Evolutionary conservation across 2,888 invertebrate genomes (phyloP).

Genomic region (Phlogophora meticulosa): DNA sequence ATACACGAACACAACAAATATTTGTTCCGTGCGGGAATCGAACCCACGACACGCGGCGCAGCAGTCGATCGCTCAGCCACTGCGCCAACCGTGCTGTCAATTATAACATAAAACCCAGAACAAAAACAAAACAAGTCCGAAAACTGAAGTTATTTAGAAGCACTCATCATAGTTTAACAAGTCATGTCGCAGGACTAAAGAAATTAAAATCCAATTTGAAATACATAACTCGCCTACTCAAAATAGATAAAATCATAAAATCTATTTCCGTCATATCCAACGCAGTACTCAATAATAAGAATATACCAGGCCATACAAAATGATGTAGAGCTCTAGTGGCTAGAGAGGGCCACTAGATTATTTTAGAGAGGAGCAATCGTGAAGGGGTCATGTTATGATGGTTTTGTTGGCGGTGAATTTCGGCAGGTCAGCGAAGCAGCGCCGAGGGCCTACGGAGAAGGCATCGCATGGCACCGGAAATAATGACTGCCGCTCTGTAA

Average conservation of each 20-base stretch:
- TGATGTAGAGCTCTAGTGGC: conserved; percentile 54
- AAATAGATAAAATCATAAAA: conserved; percentile 67
- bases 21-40: too few relatives aligned
- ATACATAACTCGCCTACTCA: background rate
- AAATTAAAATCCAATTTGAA: conserved; percentile 6
- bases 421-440: conserved; percentile 82
- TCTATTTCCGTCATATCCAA: conserved; percentile 71
- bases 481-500: conserved; percentile 89
- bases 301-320: conserved; percentile 65
- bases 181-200: background rate
- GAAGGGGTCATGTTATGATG: conserved; percentile 68
- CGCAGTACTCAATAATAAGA: conserved; percentile 74
- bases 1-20: too few relatives aligned
- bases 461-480: conserved; percentile 86
- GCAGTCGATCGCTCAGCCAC: too few relatives aligned
- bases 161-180: background rate
- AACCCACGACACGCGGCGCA: too few relatives aligned
- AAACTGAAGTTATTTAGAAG: background rate
- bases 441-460: conserved; percentile 76
- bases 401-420: conserved; percentile 78
- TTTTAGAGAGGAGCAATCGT: conserved; percentile 38
- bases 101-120: too few relatives aligned
- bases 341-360: conserved; percentile 18
- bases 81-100: too few relatives aligned
- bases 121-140: background rate